phyloP scores from a whole-genome alignment of 1,140 invertebrate genomes.

The Drosophila biarmipes region DNA sequence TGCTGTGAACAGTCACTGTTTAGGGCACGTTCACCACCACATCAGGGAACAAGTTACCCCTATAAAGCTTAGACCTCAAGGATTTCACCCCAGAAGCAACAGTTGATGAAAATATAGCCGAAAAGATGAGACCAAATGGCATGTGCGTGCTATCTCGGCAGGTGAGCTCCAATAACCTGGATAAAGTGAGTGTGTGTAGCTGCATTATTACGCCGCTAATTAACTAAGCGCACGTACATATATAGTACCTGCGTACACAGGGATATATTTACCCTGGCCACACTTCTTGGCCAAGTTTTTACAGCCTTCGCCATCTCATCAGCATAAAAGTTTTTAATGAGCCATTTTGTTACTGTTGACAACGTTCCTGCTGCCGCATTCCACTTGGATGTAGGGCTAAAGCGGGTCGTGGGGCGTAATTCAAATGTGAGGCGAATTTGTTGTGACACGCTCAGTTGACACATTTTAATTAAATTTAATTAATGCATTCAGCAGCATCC shows the following conservation, averaged over 20 bases:
- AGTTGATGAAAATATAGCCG: conserved; percentile 18
- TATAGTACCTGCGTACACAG: not conserved
- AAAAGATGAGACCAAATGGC: conserved; percentile 2
- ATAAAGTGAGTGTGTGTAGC: conserved; percentile 13
- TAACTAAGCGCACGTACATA: conserved; percentile 63
- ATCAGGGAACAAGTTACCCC: not conserved
- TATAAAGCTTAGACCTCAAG: not conserved
- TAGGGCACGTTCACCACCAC: not conserved
- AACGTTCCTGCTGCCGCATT: conserved; percentile 19
- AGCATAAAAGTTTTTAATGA: conserved; percentile 82
- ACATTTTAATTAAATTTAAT: conserved; percentile 83
- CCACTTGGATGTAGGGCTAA: not conserved
- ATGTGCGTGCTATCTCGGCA: conserved; percentile 25
- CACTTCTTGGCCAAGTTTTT: conserved; percentile 54
- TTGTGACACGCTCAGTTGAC: conserved; percentile 81
- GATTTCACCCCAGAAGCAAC: conserved; percentile 11
- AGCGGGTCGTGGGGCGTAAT: conserved; percentile 3
- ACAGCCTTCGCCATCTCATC: conserved; percentile 66
- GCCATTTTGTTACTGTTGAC: conserved; percentile 67
- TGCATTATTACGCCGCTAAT: conserved; percentile 72
- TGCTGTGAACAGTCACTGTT: not conserved
- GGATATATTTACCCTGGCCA: not conserved
- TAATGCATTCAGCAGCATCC: conserved; percentile 62
- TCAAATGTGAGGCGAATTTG: conserved; percentile 69
- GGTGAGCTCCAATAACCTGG: conserved; percentile 23